Conservation (phyloP, 2,888 invertebrate species). For the Congeria kusceri region DNA sequence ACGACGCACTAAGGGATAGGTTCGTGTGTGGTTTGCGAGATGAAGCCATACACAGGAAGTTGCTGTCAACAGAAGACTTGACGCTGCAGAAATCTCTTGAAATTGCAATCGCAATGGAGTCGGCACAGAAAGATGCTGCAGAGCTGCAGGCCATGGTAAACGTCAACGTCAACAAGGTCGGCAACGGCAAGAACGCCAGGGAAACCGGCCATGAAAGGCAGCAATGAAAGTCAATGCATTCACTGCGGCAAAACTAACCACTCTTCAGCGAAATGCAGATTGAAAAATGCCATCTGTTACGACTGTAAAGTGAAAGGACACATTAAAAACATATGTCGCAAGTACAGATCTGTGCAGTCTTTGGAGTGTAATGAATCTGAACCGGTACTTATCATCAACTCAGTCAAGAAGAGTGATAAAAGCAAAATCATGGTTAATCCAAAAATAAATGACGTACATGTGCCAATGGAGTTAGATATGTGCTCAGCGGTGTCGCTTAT, state of each 20-base stretch:
- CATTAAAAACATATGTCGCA: neutral
- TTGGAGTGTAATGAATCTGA: neutral
- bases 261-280: neutral
- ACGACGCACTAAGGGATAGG: too few relatives aligned
- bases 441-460: conserved; percentile 7
- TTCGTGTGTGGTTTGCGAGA: too few relatives aligned
- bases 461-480: conserved; percentile 50
- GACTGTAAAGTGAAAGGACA: conserved; percentile 1
- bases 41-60: too few relatives aligned
- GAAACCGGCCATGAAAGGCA: neutral
- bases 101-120: too few relatives aligned
- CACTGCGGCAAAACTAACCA: conserved; percentile 14
- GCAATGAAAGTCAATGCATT: neutral
- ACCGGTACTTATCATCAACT: neutral
- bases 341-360: neutral
- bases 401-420: neutral
- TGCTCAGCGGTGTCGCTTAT: conserved; percentile 40
- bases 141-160: too few relatives aligned
- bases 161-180: too few relatives aligned
- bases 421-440: conserved; percentile 7
- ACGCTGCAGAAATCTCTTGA: too few relatives aligned
- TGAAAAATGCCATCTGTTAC: neutral
- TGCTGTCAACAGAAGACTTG: too few relatives aligned
- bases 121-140: too few relatives aligned
- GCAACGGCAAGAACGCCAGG: too few relatives aligned